phyloP scores from a whole-genome alignment of 2,113 vertebrate species.

The Hiodon alosoides region DNA sequence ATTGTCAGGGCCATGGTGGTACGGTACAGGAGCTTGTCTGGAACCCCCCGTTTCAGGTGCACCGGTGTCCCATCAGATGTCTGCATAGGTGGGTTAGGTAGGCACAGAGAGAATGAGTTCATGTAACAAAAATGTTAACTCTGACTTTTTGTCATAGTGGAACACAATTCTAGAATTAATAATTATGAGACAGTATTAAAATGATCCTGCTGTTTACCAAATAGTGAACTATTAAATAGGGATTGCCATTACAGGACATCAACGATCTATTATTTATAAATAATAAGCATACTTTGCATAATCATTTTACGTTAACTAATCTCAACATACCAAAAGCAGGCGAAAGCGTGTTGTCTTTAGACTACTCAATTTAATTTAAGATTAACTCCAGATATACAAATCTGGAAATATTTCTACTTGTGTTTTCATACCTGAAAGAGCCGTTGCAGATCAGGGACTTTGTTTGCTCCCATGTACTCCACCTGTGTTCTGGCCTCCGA shows the following conservation, averaged over 20 bases:
- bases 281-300: no score
- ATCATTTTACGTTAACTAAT: no score
- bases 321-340: no score
- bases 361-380: no score
- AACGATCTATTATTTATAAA: no score
- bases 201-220: no score
- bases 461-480: conserved; percentile 61
- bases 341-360: no score
- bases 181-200: not conserved
- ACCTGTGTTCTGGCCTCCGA: conserved; percentile 44
- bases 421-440: conserved; percentile 69
- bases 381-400: not conserved
- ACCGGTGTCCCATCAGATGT: conserved; percentile 75
- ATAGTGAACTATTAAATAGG: no score
- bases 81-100: conserved; percentile 43
- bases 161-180: not conserved
- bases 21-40: conserved; percentile 85
- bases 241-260: no score
- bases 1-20: conserved; percentile 92
- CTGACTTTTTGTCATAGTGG: no score
- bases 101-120: no score
- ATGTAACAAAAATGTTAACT: no score
- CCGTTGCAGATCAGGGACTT: conserved; percentile 72
- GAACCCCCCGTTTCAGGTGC: conserved; percentile 81
- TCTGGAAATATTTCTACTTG: not conserved